Percentiles rank a stretch among this genome's conserved stretches.
Evolutionary conservation across 2,888 invertebrate genomes (phyloP).

Genomic region (Andrena minutula): DNA sequence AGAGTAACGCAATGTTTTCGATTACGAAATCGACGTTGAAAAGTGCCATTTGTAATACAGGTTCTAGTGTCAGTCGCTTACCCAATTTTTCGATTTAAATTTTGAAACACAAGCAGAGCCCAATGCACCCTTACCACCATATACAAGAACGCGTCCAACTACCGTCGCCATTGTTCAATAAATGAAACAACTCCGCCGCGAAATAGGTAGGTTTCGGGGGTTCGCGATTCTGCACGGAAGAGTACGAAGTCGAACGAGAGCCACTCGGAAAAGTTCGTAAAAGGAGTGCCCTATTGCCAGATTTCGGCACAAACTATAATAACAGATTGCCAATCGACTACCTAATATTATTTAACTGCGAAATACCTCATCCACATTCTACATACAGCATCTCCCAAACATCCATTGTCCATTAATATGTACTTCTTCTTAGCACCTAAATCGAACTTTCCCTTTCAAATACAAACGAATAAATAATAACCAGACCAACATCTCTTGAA

Average conservation of each 20-base stretch:
- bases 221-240: conserved; percentile 62
- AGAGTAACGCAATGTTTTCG: background rate
- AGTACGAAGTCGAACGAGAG: conserved; percentile 63
- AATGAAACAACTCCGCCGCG: conserved; percentile 59
- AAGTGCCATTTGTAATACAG: background rate
- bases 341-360: background rate
- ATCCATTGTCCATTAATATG: too few relatives aligned
- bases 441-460: too few relatives aligned
- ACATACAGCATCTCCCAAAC: background rate
- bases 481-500: background rate
- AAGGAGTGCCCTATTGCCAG: conserved; percentile 67
- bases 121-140: conserved; percentile 98
- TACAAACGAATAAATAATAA: background rate
- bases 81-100: conserved; percentile 96
- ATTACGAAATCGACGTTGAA: background rate
- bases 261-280: conserved; percentile 68
- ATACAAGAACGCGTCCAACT: conserved; percentile 92
- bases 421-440: too few relatives aligned
- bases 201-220: conserved; percentile 53
- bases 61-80: conserved; percentile 84
- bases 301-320: conserved; percentile 60
- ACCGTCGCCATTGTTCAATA: conserved; percentile 85
- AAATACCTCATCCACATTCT: background rate
- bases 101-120: conserved; percentile 95
- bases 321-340: conserved; percentile 38